phyloP scores from a whole-genome alignment of 2,113 vertebrate species.

The Vombatus ursinus region DNA sequence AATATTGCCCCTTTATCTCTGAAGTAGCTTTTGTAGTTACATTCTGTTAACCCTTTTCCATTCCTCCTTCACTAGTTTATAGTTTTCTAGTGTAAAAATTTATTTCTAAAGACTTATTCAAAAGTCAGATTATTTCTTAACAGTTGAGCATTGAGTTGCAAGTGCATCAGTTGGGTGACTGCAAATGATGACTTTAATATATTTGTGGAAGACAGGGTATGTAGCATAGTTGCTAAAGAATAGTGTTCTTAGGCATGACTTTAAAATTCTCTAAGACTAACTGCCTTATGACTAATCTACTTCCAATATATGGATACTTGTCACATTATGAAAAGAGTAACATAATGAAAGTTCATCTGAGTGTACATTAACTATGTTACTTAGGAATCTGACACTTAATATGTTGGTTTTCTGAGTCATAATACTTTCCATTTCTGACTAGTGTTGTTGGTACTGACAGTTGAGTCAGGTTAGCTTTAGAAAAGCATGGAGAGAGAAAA shows the following conservation, averaged over 20 bases:
- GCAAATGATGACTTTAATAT: conserved; percentile 39
- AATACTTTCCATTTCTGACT: conserved; percentile 31
- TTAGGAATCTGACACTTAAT: conserved; percentile 55
- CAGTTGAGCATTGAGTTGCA: background rate
- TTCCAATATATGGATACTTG: conserved; percentile 41
- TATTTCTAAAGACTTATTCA: background rate
- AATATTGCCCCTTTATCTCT: background rate
- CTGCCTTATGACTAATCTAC: conserved; percentile 25
- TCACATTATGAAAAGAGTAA: conserved; percentile 22
- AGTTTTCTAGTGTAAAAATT: background rate
- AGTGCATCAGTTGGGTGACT: conserved; percentile 17
- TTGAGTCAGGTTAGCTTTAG: conserved; percentile 36
- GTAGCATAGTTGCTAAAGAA: conserved; percentile 22
- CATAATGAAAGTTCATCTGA: conserved; percentile 31
- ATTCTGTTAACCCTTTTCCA: background rate
- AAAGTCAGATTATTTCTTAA: background rate
- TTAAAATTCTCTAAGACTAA: too few species aligned
- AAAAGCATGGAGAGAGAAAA: conserved; percentile 1
- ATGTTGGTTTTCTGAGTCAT: conserved; percentile 52
- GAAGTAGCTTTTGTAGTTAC: background rate
- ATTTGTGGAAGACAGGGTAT: conserved; percentile 14
- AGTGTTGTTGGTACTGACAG: background rate
- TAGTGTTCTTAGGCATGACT: background rate
- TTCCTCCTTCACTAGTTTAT: background rate
- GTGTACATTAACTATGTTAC: conserved; percentile 43